Evolutionary conservation across 2,888 invertebrate genomes (phyloP).

Genomic region (Caenorhabditis afra): DNA sequence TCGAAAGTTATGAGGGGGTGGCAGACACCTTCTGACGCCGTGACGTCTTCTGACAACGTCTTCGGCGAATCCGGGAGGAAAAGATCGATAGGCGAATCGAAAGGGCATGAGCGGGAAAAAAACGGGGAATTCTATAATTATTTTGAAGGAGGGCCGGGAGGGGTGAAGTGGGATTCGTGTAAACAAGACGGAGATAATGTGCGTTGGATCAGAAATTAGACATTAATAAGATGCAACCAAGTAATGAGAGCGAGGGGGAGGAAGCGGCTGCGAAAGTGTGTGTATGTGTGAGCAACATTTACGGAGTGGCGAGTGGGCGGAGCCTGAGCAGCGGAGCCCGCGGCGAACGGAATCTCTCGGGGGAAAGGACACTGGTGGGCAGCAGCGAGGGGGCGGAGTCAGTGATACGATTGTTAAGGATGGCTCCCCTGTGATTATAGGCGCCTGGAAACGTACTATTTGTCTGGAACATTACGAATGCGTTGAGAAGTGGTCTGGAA

Average conservation of each 20-base stretch:
- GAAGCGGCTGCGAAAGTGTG: constrained; percentile 6
- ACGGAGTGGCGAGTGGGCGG: constrained; percentile 12
- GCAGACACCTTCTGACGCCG: constrained; percentile 3
- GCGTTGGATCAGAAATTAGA: constrained; percentile 46
- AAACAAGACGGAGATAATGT: constrained; percentile 27
- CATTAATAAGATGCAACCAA: constrained; percentile 39
- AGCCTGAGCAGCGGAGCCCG: constrained; percentile 15
- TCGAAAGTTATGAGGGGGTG: constrained; percentile 26
- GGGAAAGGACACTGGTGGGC: constrained; percentile 10
- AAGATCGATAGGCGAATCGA: background rate
- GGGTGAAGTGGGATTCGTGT: background rate
- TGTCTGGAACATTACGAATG: no score
- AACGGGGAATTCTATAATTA: constrained; percentile 22
- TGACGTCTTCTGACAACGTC: constrained; percentile 7
- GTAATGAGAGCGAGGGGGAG: constrained; percentile 4
- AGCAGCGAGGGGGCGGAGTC: background rate
- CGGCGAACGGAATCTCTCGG: constrained; percentile 11
- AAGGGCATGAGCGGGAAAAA: background rate
- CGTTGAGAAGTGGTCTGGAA: no score
- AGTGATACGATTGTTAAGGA: no score
- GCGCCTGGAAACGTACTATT: no score
- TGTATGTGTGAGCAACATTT: constrained; percentile 3
- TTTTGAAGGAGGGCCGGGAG: constrained; percentile 14
- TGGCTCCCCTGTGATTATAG: no score
- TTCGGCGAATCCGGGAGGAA: background rate